These are phyloP conservation scores for Himalopsyche japonica DNA, from an alignment of 2,888 invertebrate species.

Conservation along the genomic window DNA sequence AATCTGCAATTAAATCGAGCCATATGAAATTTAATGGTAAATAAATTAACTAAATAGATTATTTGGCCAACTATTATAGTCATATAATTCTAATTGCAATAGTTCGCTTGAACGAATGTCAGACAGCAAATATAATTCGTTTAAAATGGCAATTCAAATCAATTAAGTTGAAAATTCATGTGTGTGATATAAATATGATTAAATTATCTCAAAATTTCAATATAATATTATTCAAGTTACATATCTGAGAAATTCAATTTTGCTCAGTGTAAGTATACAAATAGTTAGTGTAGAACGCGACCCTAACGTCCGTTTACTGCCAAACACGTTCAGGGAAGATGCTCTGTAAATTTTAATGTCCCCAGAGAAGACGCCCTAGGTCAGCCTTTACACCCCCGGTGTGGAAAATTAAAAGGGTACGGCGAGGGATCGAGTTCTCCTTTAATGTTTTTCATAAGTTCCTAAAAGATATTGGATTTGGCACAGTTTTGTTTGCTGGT, in stretches of 20 bases:
- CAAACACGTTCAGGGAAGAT: not conserved
- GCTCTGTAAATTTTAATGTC: not conserved
- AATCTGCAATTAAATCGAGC: no score
- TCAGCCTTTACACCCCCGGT: not conserved
- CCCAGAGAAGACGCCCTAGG: not conserved
- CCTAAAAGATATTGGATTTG: not conserved
- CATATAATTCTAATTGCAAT: no score
- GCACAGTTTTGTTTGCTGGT: not conserved
- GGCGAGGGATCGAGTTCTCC: not conserved
- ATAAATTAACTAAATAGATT: no score
- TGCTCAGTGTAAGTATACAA: not conserved
- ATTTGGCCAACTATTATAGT: no score
- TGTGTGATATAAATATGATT: no score
- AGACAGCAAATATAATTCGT: no score
- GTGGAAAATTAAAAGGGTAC: not conserved
- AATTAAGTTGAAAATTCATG: no score
- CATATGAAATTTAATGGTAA: no score
- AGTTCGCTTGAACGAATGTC: no score
- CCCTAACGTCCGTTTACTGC: not conserved
- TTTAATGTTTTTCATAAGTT: not conserved
- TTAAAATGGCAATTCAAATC: no score
- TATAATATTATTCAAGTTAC: not conserved
- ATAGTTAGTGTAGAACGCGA: not conserved
- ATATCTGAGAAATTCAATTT: not conserved
- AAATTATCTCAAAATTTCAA: no score